Base-by-base conservation (phyloP, 2,888 invertebrate species). In the Stenolophus ochropezus region DNA sequence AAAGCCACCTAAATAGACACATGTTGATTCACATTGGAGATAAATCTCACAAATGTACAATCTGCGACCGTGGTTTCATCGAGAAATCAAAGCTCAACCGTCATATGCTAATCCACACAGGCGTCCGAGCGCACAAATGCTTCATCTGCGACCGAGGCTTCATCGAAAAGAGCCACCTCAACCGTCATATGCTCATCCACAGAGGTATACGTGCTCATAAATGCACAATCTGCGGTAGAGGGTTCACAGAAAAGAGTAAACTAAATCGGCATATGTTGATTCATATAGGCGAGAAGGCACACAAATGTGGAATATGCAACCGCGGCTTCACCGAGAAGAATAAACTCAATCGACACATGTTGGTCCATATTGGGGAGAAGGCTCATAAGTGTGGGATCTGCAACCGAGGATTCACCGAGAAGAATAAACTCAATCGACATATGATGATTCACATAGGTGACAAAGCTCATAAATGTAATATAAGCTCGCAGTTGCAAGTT, bases 391-490 rank as follows among this genome's bases (percentile, higher is more conserved):
- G 80, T 23, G 58, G 18, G 4, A 80, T 80, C 6, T 80, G 80
- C 25, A 80, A 80, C 51, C 53, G 80, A 27, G 80, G 73, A 8
- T 80, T 80, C 20, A 80, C 80, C n/a, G 80, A 80, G 20, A 80
- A 80, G 47, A 80, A 80, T 56, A 80, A 80, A 58, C 47, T 80
- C 1, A 80, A 80, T 56, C 71, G 80, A 8, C 80, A 80, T 47
- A 80, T 80, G 80, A 33, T 80, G 56, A 80, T 80, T n/a, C 80
- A 80, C 42, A 80, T 80, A 27, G 80, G 80, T 3, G 80, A 80
- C 16, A 80, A 80, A 25, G 6, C 33, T 25, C 80, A 80, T 73
- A 80, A 80, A 73, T 80, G 80, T 58, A 71, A 53, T 14, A 58
- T 80, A 20, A 73, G 73, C 25, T 25, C n/a, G 0, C 23, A 11